Evolutionary conservation across 2,888 invertebrate species (phyloP).

Genomic region (Unio delphinus): DNA sequence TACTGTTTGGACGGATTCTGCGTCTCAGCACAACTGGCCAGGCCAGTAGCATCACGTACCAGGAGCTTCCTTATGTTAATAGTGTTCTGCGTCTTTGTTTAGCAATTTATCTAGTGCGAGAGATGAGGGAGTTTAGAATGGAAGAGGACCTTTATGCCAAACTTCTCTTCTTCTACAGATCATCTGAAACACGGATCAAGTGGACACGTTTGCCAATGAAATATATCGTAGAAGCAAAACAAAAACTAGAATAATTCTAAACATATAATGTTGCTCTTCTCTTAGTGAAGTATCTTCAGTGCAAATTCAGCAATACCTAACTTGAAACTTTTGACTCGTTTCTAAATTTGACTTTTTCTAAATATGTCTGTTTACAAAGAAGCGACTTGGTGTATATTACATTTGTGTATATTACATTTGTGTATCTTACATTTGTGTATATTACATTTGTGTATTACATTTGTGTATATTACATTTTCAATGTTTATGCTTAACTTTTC

Average conservation of each 20-base stretch:
- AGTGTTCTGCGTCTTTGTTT: slow-evolving; percentile 75
- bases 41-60: slow-evolving; percentile 82
- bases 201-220: slow-evolving; percentile 73
- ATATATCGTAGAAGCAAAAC: slow-evolving; percentile 42
- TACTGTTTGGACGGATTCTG: slow-evolving; percentile 92
- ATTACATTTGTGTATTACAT: no score
- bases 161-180: slow-evolving; percentile 95
- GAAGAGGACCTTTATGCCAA: slow-evolving; percentile 99
- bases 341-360: no score
- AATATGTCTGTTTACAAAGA: no score
- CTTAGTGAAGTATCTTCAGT: no score
- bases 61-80: slow-evolving; percentile 77
- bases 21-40: slow-evolving; percentile 88
- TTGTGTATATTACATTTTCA: no score
- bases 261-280: no score
- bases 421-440: no score
- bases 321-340: no score
- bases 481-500: no score
- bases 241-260: slow-evolving; percentile 23
- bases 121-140: slow-evolving; percentile 90
- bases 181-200: slow-evolving; percentile 94
- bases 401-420: no score
- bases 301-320: no score
- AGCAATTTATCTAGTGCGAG: slow-evolving; percentile 84
- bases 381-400: no score